phyloP scores from a whole-genome alignment of 2,888 invertebrate genomes.

The Scaptomyza polygonia region DNA sequence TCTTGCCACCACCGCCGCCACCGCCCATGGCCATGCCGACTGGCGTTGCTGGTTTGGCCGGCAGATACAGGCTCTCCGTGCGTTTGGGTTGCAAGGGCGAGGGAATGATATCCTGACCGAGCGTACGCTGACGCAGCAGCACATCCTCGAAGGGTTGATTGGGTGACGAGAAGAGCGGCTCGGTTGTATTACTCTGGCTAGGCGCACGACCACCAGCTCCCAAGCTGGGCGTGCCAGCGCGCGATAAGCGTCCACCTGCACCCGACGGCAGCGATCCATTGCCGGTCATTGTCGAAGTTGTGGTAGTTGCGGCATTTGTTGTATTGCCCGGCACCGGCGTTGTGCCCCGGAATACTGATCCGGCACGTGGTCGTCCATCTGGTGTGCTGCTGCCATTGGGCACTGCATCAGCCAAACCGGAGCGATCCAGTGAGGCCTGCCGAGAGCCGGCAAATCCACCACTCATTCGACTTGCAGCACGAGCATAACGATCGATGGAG shows the following conservation, averaged over 20 bases:
- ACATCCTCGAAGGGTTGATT: conserved; percentile 92
- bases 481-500: conserved; percentile 92
- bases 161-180: conserved; percentile 84
- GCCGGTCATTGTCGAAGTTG: conserved; percentile 84
- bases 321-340: conserved; percentile 78
- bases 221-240: conserved; percentile 85
- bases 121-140: conserved; percentile 90
- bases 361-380: conserved; percentile 85
- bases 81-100: conserved; percentile 95
- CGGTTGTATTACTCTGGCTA: conserved; percentile 82
- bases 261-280: conserved; percentile 88
- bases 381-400: conserved; percentile 63
- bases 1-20: conserved; percentile 84
- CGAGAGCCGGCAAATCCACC: conserved; percentile 87
- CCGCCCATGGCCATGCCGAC: conserved; percentile 80
- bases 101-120: conserved; percentile 95
- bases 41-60: conserved; percentile 86
- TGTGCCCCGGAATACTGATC: conserved; percentile 85
- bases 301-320: conserved; percentile 26
- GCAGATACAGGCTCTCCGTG: conserved; percentile 94
- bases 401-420: conserved; percentile 75
- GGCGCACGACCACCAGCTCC: conserved; percentile 79
- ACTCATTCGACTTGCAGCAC: conserved; percentile 88
- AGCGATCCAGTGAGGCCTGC: conserved; percentile 91
- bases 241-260: conserved; percentile 83